These are phyloP conservation scores for Carcina quercana DNA, from an alignment of 2,888 invertebrate species.

Conservation along the genomic window DNA sequence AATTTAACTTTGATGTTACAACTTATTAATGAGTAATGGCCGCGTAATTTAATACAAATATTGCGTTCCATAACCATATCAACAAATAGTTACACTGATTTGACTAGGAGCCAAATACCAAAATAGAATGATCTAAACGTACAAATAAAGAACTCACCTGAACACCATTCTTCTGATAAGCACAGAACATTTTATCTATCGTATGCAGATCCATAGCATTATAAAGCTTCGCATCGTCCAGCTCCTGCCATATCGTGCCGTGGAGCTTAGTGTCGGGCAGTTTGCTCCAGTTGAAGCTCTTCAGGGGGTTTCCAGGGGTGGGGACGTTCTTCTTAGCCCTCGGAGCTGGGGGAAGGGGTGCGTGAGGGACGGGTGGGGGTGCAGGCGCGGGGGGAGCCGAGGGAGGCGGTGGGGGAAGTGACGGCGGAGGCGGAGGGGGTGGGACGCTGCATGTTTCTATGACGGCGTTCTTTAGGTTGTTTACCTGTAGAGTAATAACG, in stretches of 20 bases:
- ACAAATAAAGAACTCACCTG: slow-evolving; percentile 76
- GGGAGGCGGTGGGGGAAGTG: slow-evolving; percentile 69
- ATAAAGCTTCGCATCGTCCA: slow-evolving; percentile 95
- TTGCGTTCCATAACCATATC: no score
- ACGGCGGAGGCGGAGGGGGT: slow-evolving; percentile 65
- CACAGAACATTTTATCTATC: slow-evolving; percentile 95
- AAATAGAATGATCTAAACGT: no score
- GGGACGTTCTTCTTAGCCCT: slow-evolving; percentile 90
- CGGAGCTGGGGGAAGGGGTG: slow-evolving; percentile 73
- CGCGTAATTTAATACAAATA: no score
- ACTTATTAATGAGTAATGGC: no score
- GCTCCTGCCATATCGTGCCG: slow-evolving; percentile 96
- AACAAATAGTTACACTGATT: no score
- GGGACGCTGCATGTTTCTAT: slow-evolving; percentile 48
- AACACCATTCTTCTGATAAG: slow-evolving; percentile 94
- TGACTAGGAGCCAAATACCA: no score
- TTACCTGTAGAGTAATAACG: slow-evolving; percentile 35
- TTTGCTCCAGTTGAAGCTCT: slow-evolving; percentile 98
- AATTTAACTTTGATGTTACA: no score
- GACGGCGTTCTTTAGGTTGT: slow-evolving; percentile 64
- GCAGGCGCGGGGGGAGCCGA: slow-evolving; percentile 77
- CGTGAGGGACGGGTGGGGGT: slow-evolving; percentile 70
- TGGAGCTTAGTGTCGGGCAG: slow-evolving; percentile 92
- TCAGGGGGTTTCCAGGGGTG: slow-evolving; percentile 92
- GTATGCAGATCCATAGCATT: slow-evolving; percentile 92